Evolutionary conservation across 2,797 vertebrate species (phyloP).

Genomic region (Taenioides sp.): DNA sequence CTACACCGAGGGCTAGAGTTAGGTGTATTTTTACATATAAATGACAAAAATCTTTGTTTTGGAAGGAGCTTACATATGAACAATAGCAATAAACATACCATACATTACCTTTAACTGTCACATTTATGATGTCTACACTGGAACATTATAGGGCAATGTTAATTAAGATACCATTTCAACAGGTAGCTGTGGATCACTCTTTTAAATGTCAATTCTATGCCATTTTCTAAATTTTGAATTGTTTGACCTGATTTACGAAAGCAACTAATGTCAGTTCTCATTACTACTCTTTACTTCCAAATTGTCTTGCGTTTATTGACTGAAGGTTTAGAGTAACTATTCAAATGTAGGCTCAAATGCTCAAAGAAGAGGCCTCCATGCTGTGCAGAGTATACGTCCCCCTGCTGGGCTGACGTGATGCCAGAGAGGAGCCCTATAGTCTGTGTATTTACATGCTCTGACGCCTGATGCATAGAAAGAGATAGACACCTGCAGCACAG

Average conservation of each 20-base stretch:
- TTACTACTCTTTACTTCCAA: background rate
- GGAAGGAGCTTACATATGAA: background rate
- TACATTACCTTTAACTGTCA: background rate
- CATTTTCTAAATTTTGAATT: background rate
- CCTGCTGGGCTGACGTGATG: conserved; percentile 20
- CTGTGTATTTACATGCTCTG: conserved; percentile 24
- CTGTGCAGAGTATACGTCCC: conserved; percentile 4
- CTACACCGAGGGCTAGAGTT: conserved; percentile 9
- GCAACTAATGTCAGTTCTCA: background rate
- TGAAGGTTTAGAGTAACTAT: background rate
- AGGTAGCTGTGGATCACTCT: background rate
- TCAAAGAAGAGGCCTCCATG: conserved; percentile 4
- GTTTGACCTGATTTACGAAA: background rate
- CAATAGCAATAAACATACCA: background rate
- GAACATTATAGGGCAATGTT: background rate
- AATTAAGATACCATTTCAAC: background rate
- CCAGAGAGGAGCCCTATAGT: conserved; percentile 10
- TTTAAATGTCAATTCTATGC: background rate
- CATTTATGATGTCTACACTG: background rate
- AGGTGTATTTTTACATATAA: background rate
- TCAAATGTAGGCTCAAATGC: background rate
- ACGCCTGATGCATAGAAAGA: conserved; percentile 54
- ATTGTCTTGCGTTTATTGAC: background rate
- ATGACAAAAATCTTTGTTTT: background rate
- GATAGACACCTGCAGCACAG: conserved; percentile 71